phyloP scores from a whole-genome alignment of 2,113 vertebrate species.

The Numenius arquata region DNA sequence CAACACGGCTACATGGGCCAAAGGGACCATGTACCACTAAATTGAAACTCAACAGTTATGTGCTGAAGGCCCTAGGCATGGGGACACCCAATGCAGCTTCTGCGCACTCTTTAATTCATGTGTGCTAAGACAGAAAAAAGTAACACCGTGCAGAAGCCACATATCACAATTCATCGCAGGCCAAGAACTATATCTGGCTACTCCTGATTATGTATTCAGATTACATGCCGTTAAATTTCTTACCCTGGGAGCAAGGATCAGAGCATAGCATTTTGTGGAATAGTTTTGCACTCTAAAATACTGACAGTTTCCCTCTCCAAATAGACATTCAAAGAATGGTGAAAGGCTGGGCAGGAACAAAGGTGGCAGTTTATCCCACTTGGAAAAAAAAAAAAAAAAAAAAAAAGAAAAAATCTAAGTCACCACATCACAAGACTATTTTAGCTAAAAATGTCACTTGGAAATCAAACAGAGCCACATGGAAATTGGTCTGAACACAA shows the following conservation, averaged over 20 bases:
- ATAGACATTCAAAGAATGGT: conserved; percentile 50
- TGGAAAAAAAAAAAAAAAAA: conserved; percentile 2
- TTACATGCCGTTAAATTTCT: neutral
- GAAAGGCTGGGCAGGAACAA: conserved; percentile 64
- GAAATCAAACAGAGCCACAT: conserved; percentile 72
- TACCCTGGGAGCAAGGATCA: conserved; percentile 23
- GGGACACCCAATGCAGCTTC: neutral
- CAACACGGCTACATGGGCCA: conserved; percentile 18
- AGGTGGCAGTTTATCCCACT: conserved; percentile 72
- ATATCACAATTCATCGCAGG: neutral
- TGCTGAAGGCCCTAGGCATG: neutral
- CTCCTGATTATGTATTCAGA: neutral
- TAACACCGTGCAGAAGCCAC: neutral
- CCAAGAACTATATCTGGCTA: conserved; percentile 35
- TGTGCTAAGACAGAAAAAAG: conserved; percentile 27
- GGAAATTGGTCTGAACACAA: conserved; percentile 72
- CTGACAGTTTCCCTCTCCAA: conserved; percentile 61
- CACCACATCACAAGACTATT: conserved; percentile 79
- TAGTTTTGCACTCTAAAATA: conserved; percentile 28
- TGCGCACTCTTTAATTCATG: neutral
- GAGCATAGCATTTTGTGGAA: neutral
- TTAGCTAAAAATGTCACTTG: conserved; percentile 77
- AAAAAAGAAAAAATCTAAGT: conserved; percentile 60
- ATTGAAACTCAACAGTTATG: neutral
- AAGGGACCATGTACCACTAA: neutral